phyloP scores from a whole-genome alignment of 53 echinoderm and acorn worm genomes.

The Echinometra lucunter region DNA sequence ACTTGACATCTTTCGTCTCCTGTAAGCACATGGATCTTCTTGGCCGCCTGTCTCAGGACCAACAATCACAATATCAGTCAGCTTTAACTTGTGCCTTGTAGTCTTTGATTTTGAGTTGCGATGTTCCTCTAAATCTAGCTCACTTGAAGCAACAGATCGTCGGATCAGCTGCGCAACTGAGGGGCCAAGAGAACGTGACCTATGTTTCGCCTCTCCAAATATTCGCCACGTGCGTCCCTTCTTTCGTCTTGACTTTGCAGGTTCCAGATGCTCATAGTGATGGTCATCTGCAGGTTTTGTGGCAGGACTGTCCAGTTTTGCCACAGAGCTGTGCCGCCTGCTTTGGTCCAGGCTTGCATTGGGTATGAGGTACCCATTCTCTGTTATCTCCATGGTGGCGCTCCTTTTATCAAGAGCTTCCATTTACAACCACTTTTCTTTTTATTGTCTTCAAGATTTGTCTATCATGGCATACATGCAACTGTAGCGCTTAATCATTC shows the following conservation, averaged over 20 bases:
- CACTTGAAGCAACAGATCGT: constrained; percentile 28
- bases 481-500: neutral
- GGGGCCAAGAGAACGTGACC: constrained; percentile 49
- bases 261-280: constrained; percentile 47
- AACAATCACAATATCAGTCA: constrained; percentile 59
- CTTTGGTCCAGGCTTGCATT: constrained; percentile 18
- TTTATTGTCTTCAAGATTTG: neutral
- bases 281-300: constrained; percentile 24
- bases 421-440: neutral
- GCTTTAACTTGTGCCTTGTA: constrained; percentile 2
- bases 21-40: neutral
- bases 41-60: neutral
- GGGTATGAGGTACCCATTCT: constrained; percentile 61
- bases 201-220: constrained; percentile 45
- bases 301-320: neutral
- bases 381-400: constrained; percentile 37
- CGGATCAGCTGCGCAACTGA: constrained; percentile 42
- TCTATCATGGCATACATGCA: neutral
- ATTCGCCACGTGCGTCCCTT: constrained; percentile 56
- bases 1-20: constrained; percentile 40
- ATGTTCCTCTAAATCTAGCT: constrained; percentile 53
- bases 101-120: constrained; percentile 38
- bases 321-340: constrained; percentile 4
- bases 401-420: neutral
- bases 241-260: constrained; percentile 19